Conservation (phyloP, 2,797 vertebrate genomes). For the Myiotriccus ornatus region DNA sequence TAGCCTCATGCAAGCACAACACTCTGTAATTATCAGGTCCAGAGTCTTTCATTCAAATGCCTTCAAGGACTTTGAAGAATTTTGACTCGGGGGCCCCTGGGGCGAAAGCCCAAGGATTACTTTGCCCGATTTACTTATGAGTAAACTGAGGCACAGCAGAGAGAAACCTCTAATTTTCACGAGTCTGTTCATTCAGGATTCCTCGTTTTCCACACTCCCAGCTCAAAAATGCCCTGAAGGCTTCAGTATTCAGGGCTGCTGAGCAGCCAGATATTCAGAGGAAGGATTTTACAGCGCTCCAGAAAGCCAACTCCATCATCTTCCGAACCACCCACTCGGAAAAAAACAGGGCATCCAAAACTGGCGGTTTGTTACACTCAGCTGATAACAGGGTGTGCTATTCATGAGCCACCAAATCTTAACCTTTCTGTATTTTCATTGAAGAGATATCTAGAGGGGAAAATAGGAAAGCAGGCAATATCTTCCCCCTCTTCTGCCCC, state of each 20-base stretch:
- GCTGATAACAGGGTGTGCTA: conserved; percentile 39
- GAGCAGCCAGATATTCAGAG: not conserved
- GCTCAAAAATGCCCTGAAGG: conserved; percentile 33
- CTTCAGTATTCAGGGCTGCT: conserved; percentile 45
- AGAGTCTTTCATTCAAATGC: conserved; percentile 57
- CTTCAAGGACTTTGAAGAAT: conserved; percentile 64
- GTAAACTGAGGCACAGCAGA: conserved; percentile 60
- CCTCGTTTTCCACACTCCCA: conserved; percentile 53
- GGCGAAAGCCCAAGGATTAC: conserved; percentile 26
- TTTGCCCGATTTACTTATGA: conserved; percentile 57
- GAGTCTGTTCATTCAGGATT: conserved; percentile 51
- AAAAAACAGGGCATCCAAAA: conserved; percentile 59
- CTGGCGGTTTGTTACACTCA: conserved; percentile 27
- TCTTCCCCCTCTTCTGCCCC: not conserved
- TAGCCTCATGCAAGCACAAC: conserved; percentile 22
- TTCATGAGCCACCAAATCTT: conserved; percentile 4
- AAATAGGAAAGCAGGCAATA: not conserved
- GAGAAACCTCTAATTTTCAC: conserved; percentile 64
- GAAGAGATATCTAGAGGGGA: conserved; percentile 7
- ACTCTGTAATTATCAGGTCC: conserved; percentile 45
- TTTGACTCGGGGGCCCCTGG: conserved; percentile 36
- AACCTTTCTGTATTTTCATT: not conserved
- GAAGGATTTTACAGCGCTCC: not conserved
- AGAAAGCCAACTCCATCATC: conserved; percentile 25
- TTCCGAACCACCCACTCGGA: conserved; percentile 47